These are phyloP conservation scores for Lymantria monacha DNA, from an alignment of 2,888 invertebrate genomes.

Conservation along the genomic window DNA sequence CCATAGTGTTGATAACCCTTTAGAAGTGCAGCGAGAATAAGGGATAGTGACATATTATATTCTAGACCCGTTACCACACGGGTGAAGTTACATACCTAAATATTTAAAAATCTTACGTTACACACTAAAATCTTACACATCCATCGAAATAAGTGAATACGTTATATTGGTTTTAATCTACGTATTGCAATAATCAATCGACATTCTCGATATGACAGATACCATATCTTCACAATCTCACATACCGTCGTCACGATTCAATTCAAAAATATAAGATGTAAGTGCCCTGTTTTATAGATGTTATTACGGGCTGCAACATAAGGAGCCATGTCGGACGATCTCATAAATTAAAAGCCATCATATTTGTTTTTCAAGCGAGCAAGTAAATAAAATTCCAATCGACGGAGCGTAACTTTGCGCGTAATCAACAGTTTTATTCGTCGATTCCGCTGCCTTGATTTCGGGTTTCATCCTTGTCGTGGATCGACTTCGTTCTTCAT, in stretches of 20 bases:
- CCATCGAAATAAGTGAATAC: no score
- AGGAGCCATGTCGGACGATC: slow-evolving; percentile 48
- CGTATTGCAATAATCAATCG: slow-evolving; percentile 39
- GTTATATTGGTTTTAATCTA: slow-evolving; percentile 50
- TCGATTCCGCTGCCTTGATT: slow-evolving; percentile 70
- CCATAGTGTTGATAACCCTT: no score
- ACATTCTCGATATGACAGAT: slow-evolving; percentile 71
- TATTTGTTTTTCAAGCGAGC: slow-evolving; percentile 73
- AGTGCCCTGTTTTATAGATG: slow-evolving; percentile 29
- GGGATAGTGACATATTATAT: no score
- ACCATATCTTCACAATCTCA: slow-evolving; percentile 72
- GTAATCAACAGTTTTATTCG: slow-evolving; percentile 77
- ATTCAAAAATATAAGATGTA: slow-evolving; percentile 37
- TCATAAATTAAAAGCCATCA: slow-evolving; percentile 78
- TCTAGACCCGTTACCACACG: no score
- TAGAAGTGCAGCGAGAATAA: no score
- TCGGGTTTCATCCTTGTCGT: slow-evolving; percentile 51
- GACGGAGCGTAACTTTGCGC: slow-evolving; percentile 70
- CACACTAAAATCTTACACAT: no score
- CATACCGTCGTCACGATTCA: slow-evolving; percentile 63
- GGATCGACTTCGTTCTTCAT: slow-evolving; percentile 55
- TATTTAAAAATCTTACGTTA: no score
- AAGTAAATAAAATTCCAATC: slow-evolving; percentile 74
- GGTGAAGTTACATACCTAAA: no score
- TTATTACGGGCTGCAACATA: slow-evolving; percentile 41